A percentile compares a stretch with the other conserved stretches of the same genome.
phyloP scores from a whole-genome alignment of 2,113 vertebrate genomes.

The Entelurus aequoreus region DNA sequence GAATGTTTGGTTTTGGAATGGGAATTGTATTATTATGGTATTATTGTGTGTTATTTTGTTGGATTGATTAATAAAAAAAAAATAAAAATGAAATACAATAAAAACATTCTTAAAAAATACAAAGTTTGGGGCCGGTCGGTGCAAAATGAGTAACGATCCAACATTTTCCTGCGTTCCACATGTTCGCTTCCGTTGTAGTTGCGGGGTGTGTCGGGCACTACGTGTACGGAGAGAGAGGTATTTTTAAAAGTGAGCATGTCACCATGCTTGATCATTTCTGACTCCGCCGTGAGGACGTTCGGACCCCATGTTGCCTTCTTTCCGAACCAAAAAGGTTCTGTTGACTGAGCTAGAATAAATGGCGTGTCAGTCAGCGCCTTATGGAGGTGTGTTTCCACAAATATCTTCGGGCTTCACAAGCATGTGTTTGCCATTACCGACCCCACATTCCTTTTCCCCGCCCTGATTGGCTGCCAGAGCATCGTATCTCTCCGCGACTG shows the following conservation, averaged over 20 bases:
- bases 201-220: neutral
- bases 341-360: constrained; percentile 41
- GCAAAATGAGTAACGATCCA: constrained; percentile 18
- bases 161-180: constrained; percentile 6
- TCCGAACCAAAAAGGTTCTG: constrained; percentile 34
- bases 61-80: too few relatives aligned
- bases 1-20: too few relatives aligned
- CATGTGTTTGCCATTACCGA: constrained; percentile 66
- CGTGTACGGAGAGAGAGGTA: constrained; percentile 37
- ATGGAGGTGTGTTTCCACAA: constrained; percentile 58
- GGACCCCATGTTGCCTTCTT: constrained; percentile 8
- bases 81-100: too few relatives aligned
- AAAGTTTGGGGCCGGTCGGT: too few relatives aligned
- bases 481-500: constrained; percentile 38
- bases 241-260: constrained; percentile 52
- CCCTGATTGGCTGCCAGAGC: constrained; percentile 29
- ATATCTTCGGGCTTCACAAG: constrained; percentile 9
- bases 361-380: constrained; percentile 47
- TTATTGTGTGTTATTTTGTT: too few relatives aligned
- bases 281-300: constrained; percentile 17
- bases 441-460: constrained; percentile 45
- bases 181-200: too few relatives aligned
- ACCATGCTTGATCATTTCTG: constrained; percentile 48
- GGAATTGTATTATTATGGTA: too few relatives aligned
- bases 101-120: too few relatives aligned